phyloP scores from a whole-genome alignment of 2,888 invertebrate species.

The Sinelater perroti region DNA sequence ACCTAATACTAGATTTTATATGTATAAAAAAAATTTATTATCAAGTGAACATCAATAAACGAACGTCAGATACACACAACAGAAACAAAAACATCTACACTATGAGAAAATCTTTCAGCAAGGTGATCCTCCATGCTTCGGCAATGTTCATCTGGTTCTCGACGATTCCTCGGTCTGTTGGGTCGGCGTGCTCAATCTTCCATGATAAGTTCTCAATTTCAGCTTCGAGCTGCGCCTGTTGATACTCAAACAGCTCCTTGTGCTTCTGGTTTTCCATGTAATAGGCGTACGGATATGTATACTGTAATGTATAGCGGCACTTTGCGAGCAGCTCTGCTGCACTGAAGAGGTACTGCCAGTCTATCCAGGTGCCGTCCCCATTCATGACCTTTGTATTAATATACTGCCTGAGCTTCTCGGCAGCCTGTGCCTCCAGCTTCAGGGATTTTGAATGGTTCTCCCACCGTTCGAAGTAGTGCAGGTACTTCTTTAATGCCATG shows the following conservation, averaged over 20 bases:
- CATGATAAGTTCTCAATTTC: constrained; percentile 99
- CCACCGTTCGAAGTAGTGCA: constrained; percentile 98
- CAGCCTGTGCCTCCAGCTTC: constrained; percentile 93
- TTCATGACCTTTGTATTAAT: constrained; percentile 97
- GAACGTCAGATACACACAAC: too few relatives aligned
- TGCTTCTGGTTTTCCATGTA: constrained; percentile 94
- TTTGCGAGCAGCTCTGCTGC: constrained; percentile 92
- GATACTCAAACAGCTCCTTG: constrained; percentile 87
- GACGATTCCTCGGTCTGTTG: constrained; percentile 94
- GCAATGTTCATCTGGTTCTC: constrained; percentile 99
- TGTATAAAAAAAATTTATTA: too few relatives aligned
- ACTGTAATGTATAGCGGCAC: constrained; percentile 97
- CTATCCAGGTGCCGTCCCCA: constrained; percentile 98
- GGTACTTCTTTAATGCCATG: constrained; percentile 96
- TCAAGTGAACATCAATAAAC: too few relatives aligned
- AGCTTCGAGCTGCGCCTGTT: constrained; percentile 95
- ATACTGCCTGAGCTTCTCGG: constrained; percentile 86
- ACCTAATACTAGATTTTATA: too few relatives aligned
- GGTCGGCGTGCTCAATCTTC: constrained; percentile 99
- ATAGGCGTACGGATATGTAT: constrained; percentile 99
- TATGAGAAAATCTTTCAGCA: constrained; percentile 94
- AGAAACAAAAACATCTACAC: too few relatives aligned
- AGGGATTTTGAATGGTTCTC: constrained; percentile 98
- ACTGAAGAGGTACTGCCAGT: constrained; percentile 98
- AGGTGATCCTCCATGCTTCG: constrained; percentile 93